These are phyloP conservation scores for Coelopa pilipes DNA, from an alignment of 2,888 invertebrate genomes.

Conservation along the genomic window DNA sequence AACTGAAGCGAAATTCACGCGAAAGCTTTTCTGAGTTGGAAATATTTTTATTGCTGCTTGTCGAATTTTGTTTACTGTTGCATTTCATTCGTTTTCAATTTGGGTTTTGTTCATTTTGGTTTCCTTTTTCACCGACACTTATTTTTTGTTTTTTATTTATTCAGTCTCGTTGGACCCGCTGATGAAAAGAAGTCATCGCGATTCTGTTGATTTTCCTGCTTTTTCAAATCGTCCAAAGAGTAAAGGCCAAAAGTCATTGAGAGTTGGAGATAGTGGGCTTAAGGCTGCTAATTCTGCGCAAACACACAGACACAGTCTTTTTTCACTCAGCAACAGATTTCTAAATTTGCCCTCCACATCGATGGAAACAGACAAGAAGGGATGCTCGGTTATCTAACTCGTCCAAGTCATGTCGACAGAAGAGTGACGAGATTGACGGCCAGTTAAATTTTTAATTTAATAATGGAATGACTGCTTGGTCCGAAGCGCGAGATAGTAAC, in stretches of 20 bases:
- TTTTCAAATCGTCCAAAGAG: constrained; percentile 20
- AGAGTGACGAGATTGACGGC: background rate
- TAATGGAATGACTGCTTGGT: constrained; percentile 4
- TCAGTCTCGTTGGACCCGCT: background rate
- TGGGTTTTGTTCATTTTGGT: constrained; percentile 22
- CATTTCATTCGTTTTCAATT: constrained; percentile 10
- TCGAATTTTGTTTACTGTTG: constrained; percentile 23
- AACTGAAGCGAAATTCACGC: background rate
- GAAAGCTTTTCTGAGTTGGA: background rate
- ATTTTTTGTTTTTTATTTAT: too few relatives aligned
- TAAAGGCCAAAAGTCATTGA: background rate
- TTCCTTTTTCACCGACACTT: background rate
- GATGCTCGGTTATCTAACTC: too few relatives aligned
- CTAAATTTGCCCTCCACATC: too few relatives aligned
- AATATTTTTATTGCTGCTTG: constrained; percentile 6
- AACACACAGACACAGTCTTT: background rate
- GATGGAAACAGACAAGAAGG: too few relatives aligned
- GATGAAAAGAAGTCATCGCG: background rate
- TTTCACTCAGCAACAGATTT: too few relatives aligned
- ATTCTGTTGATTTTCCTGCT: background rate
- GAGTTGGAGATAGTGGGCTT: background rate
- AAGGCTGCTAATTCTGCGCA: constrained; percentile 12
- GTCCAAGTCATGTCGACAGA: too few relatives aligned
- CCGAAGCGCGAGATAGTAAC: too few relatives aligned
- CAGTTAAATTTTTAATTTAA: constrained; percentile 9